Evolutionary conservation across 2,113 vertebrate genomes (phyloP).

Genomic region (Elephas maximus): DNA sequence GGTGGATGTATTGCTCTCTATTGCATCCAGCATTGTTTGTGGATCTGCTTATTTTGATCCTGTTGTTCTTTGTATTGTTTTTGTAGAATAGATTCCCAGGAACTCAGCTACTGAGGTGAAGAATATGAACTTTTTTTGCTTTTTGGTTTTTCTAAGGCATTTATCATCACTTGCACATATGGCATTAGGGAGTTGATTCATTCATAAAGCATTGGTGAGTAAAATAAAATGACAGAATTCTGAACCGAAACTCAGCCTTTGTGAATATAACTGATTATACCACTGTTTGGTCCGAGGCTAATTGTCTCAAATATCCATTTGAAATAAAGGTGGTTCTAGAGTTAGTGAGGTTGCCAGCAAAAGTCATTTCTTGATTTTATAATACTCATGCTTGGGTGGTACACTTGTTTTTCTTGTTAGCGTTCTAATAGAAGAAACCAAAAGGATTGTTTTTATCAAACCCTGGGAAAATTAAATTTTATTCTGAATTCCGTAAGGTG

Average conservation of each 20-base stretch:
- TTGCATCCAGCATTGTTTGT: background rate
- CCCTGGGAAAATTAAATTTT: background rate
- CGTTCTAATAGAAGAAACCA: background rate
- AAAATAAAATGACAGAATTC: constrained; percentile 79
- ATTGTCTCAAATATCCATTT: background rate
- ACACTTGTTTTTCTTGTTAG: background rate
- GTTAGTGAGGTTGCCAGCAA: background rate
- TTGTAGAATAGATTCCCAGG: background rate
- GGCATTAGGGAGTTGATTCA: constrained; percentile 65
- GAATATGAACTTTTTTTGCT: background rate
- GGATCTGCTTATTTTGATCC: background rate
- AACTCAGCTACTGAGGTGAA: background rate
- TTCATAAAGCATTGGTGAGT: constrained; percentile 79
- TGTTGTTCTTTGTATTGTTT: background rate
- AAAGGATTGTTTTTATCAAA: background rate
- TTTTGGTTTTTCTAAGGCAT: background rate
- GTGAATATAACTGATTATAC: constrained; percentile 78
- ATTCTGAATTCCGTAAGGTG: background rate
- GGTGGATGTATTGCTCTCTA: background rate
- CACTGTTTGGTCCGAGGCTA: constrained; percentile 73
- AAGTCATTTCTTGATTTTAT: background rate
- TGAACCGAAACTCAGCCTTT: constrained; percentile 77
- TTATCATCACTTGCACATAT: background rate
- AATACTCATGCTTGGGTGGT: background rate
- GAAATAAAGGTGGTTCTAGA: background rate